Evolutionary conservation across 2,888 invertebrate genomes (phyloP), one percentile per base, ranked within the genome.

Genomic region (Andrena fulva): DNA sequence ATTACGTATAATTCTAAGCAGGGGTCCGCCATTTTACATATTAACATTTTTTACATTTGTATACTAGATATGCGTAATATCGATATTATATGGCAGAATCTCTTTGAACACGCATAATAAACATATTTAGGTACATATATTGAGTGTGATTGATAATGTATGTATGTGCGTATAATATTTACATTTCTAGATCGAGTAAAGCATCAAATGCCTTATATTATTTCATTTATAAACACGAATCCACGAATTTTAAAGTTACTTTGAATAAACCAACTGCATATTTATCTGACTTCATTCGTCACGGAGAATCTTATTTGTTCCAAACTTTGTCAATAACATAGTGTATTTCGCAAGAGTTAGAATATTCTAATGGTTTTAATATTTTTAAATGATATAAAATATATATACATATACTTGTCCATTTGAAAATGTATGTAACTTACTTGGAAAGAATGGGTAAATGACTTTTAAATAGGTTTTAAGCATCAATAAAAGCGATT

Each of bases 21-120:
- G 27, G 5, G 12, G 56, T 48, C 5, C 63, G 24, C 74, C 76
- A 76, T 73, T 62, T 63, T 54, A 56, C 29, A 29, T 5, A 35
- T 62, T 72, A 42, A 42, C 42, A 42, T 42, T 42, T 42, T 42
- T 42, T 16, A 10, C 24, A 54, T 54, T 76, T 76, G 8, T 2
- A 20, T 72, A 16, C 20, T 4, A 20, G 20, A 0, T 20, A n/a
- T 63, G 5, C 16, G 42, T 42, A 33, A 27, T 54, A 7, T 16
- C 1, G 1, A 4, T 56, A 20, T 24, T 24, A 10, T 5, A 31
- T 16, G 16, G 10, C n/a, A 63, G 7, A 29, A 52, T 67, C 2
- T 31, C 29, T 20, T 52, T 20, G n/a, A n/a, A 8, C 31, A 42
- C 42, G 42, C 42, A 42, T 42, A 42, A 16, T 29, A 6, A 31